phyloP scores from a whole-genome alignment of 2,113 vertebrate species.

The Porphyrio hochstetteri region DNA sequence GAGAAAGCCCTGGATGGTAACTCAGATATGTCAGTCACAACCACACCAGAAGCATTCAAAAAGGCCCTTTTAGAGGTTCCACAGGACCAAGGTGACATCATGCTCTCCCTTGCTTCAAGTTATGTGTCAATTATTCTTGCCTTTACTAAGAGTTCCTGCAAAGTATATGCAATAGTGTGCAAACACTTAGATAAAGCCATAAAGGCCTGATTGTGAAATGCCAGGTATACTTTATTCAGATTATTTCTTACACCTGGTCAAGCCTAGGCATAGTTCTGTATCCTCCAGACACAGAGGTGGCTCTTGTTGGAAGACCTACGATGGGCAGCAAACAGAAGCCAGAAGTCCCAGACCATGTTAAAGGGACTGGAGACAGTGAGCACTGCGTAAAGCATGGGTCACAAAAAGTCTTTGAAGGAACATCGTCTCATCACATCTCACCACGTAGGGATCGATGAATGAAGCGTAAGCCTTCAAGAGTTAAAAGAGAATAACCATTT shows the following conservation, averaged over 20 bases:
- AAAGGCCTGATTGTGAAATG: not conserved
- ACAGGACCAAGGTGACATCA: not conserved
- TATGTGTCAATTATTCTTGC: not conserved
- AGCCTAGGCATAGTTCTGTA: not conserved
- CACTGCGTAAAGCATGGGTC: not conserved
- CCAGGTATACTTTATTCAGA: not conserved
- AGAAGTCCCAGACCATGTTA: not conserved
- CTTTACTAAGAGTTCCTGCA: not conserved
- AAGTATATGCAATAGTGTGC: not conserved
- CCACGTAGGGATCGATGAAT: not conserved
- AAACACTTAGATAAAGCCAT: not conserved
- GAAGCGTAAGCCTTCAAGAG: fast-evolving
- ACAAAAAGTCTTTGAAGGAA: not conserved
- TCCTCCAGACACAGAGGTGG: not conserved
- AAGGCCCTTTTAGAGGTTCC: not conserved
- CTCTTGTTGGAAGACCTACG: not conserved
- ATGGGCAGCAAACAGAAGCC: fast-evolving
- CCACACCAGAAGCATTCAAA: not conserved
- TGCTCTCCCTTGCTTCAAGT: not conserved
- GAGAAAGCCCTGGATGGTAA: not conserved
- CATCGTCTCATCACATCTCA: not conserved
- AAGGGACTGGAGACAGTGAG: not conserved
- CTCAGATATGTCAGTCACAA: not conserved
- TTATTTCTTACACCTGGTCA: not conserved
- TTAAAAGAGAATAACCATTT: not conserved